Evolutionary conservation across 2,888 invertebrate genomes (phyloP), one percentile per base, ranked within the genome.

Genomic region (Ernsta delagoae): DNA sequence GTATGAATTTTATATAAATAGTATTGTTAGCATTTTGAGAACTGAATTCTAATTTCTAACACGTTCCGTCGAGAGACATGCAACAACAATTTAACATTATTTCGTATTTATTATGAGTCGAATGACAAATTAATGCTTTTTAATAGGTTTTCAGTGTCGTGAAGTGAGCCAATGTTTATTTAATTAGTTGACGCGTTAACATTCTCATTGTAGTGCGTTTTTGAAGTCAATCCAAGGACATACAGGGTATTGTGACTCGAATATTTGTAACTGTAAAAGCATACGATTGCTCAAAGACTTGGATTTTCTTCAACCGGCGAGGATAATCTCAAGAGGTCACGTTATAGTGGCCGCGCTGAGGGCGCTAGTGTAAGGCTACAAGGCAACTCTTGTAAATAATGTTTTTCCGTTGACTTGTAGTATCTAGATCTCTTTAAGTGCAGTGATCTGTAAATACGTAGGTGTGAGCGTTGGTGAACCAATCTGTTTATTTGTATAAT

Each of bases 401-500:
- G 50, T 24, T 53, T 54, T 31, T 7, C 24, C 53, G 63, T 48
- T 50, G 12, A 50, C 61, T 59, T 62, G 61, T 62, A 62, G 54
- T 41, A 39, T 9, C 39, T 59, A 57, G 56, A 59, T 59, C 48
- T 65, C 59, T 43, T 11, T 66, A 41, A 59, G 65, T 65, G 24
- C 54, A 60, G 59, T 60, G 60, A 65, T 54, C 12, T 67, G 67
- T 67, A 62, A 68, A 62, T 68, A 68, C 41, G 36, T 60, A 65
- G 60, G 16, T 12, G 50, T 6, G 60, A 53, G 45, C 48, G 65
- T 59, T 24, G 57, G 67, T 53, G 83, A 83, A 81, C 82, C 83
- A 83, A 84, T 83, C 78, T 85, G 83, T 85, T 85, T 75, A 84
- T 80, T 82, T 86, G 83, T 85, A 81, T 82, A 81, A 85, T 83